Conservation (phyloP, 1,140 invertebrate species). For the Drosophila ironensis region DNA sequence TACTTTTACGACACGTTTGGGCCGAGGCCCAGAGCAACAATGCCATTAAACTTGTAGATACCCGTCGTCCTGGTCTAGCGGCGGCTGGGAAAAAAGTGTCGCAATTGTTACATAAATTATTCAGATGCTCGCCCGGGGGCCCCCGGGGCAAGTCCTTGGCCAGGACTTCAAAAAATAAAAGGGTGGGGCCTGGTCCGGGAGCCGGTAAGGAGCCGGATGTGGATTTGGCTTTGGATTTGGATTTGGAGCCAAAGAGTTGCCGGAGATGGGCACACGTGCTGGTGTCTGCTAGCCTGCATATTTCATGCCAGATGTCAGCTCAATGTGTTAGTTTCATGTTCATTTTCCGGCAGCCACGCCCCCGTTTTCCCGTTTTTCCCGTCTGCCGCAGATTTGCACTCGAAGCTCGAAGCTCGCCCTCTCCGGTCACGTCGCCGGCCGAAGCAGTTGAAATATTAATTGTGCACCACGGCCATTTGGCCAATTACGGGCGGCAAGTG, state of each 20-base stretch:
- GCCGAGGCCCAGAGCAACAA: slow-evolving; percentile 64
- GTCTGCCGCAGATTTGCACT: neutral
- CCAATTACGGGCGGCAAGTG: neutral
- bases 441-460: slow-evolving; percentile 1
- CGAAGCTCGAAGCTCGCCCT: no score
- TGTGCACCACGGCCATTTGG: neutral
- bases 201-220: no score
- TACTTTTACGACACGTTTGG: slow-evolving; percentile 71
- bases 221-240: no score
- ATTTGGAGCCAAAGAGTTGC: slow-evolving; percentile 74
- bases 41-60: slow-evolving; percentile 73
- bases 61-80: neutral
- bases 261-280: neutral
- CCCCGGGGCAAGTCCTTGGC: slow-evolving; percentile 6
- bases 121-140: slow-evolving; percentile 52
- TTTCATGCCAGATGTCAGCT: slow-evolving; percentile 66
- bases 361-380: neutral
- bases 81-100: slow-evolving; percentile 61
- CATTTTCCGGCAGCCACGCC: neutral
- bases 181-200: slow-evolving; percentile 1
- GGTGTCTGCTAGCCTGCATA: slow-evolving; percentile 28
- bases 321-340: slow-evolving; percentile 68
- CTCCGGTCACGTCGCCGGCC: neutral
- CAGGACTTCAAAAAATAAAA: neutral
- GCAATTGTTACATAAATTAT: slow-evolving; percentile 79